Evolutionary conservation across 2,797 vertebrate genomes (phyloP), one percentile per base, ranked within the genome.

Genomic region (Platyrinchus mystaceus): DNA sequence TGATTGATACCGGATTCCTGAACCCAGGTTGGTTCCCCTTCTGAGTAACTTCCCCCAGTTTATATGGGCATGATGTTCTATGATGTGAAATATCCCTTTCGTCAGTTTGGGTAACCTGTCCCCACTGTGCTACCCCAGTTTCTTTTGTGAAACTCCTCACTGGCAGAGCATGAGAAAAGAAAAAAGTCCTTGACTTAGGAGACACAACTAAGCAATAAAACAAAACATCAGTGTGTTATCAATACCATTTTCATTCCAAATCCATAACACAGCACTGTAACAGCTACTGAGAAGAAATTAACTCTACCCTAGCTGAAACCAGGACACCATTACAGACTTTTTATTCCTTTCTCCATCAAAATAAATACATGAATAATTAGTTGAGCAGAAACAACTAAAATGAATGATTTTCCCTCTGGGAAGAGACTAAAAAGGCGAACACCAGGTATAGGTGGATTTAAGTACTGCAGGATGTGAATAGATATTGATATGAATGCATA

Each of bases 141-240:
- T 76, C 36, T 49, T 76, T 49, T 56, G 23, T n/a, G 21, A 6
- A 26, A 27, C 13, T 56, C 32, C 32, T 43, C 10, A n/a, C 32
- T n/a, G 23, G 36, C 6, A 36, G 27, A 62, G 9, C 28, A 49
- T 24, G 19, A 62, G 19, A 49, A 13, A 41, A 60, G n/a, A 20
- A 41, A 18, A 2, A 12, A 41, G 6, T n/a, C 19, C 20, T 76
- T 63, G 56, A 76, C 4, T n/a, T 62, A 37, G 0, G 0, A 62
- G 49, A 12, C 3, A 10, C 2, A 2, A 28, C 9, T n/a, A n/a
- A 43, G 32, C 19, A 50, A 56, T 81, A 71, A 18, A 8, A 0
- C 5, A 37, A 56, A 56, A 50, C 9, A 27, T 36, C 22, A 23
- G 0, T 23, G 22, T 47, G 34, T 19, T 75, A 14, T 10, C 30